Conservation (phyloP, 2,797 vertebrate genomes). For the Taeniopygia guttata region DNA sequence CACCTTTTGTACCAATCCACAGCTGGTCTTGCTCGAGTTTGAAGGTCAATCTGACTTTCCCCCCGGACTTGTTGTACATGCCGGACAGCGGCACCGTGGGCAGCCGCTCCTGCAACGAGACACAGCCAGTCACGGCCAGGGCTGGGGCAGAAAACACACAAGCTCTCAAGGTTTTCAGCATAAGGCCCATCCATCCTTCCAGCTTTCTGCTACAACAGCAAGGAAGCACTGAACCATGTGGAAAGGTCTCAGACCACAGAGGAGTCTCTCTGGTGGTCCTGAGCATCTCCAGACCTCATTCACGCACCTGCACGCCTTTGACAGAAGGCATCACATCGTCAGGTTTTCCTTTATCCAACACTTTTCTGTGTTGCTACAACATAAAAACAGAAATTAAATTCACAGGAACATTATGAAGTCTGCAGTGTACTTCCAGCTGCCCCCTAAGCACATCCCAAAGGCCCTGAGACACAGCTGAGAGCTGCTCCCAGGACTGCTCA, state of each 20-base stretch:
- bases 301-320: slow-evolving; percentile 92
- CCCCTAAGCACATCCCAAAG: rapidly evolving
- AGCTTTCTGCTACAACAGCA: neutral
- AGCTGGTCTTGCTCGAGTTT: slow-evolving; percentile 99
- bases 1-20: slow-evolving; percentile 99
- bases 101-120: slow-evolving; percentile 87
- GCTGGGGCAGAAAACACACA: neutral
- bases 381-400: slow-evolving; percentile 28
- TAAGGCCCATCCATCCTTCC: neutral
- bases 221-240: neutral
- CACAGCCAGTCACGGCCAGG: neutral
- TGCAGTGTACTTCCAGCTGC: neutral
- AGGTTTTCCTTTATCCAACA: slow-evolving; percentile 99
- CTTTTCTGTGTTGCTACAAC: slow-evolving; percentile 98
- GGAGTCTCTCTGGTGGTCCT: neutral
- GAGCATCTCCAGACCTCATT: neutral
- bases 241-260: neutral
- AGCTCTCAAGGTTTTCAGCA: neutral
- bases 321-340: slow-evolving; percentile 95
- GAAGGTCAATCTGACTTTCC: slow-evolving; percentile 97
- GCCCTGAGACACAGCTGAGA: neutral
- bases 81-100: slow-evolving; percentile 95
- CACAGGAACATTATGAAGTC: neutral
- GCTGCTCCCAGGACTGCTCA: neutral
- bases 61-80: slow-evolving; percentile 99